Conservation (phyloP, 1,140 invertebrate genomes). For the Euura lappo region DNA sequence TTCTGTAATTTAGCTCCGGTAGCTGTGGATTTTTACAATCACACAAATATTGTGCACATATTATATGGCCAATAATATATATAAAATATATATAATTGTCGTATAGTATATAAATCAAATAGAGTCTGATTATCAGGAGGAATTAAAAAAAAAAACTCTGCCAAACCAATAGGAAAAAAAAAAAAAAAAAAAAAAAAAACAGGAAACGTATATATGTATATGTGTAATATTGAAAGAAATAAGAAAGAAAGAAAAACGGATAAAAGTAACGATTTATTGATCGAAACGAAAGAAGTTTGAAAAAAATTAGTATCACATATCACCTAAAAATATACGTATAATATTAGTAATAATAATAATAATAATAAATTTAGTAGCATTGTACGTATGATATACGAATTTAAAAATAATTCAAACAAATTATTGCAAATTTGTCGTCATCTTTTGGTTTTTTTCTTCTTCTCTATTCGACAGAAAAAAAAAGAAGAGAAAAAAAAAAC, state of each 20-base stretch:
- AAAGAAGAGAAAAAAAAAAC: too few species aligned
- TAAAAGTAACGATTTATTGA: too few species aligned
- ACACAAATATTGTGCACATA: background rate
- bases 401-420: background rate
- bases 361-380: background rate
- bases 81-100: background rate
- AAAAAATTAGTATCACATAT: constrained; percentile 29
- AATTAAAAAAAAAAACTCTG: constrained; percentile 13
- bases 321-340: constrained; percentile 1
- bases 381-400: background rate
- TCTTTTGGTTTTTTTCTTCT: too few species aligned
- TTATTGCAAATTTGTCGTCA: too few species aligned
- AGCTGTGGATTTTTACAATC: background rate
- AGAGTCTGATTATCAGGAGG: background rate
- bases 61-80: background rate
- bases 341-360: background rate
- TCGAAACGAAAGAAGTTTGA: too few species aligned
- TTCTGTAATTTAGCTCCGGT: too few species aligned
- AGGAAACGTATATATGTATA: constrained; percentile 34
- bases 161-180: constrained; percentile 18
- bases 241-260: constrained; percentile 33
- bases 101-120: background rate
- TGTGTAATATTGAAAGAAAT: constrained; percentile 48
- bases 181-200: constrained; percentile 20
- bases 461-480: too few species aligned